Conservation (phyloP, 2,113 vertebrate species). For the Oryzias melastigma region DNA sequence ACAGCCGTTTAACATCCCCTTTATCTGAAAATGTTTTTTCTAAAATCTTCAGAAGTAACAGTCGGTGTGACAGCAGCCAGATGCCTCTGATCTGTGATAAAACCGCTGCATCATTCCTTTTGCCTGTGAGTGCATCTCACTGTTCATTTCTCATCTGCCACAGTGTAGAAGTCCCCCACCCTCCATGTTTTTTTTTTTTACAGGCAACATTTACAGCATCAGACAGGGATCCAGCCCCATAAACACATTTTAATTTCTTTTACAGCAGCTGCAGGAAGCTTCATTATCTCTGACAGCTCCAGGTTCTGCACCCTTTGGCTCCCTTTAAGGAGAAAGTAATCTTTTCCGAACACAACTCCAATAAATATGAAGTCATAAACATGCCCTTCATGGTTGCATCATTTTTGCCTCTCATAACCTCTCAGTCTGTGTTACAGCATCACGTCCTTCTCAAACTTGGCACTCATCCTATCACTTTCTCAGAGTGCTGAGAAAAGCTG, state of each 20-base stretch:
- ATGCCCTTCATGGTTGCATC: slow-evolving; percentile 16
- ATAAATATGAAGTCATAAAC: slow-evolving; percentile 49
- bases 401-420: slow-evolving; percentile 21
- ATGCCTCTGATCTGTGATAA: slow-evolving; percentile 1
- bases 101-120: slow-evolving; percentile 3
- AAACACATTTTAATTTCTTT: slow-evolving; percentile 52
- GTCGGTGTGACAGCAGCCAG: slow-evolving; percentile 3
- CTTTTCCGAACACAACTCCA: slow-evolving; percentile 49
- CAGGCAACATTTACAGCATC: slow-evolving; percentile 50
- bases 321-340: slow-evolving; percentile 52
- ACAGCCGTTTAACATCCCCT: neutral
- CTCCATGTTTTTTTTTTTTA: neutral
- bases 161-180: slow-evolving; percentile 9
- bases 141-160: slow-evolving; percentile 24
- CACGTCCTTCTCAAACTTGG: slow-evolving; percentile 17
- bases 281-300: slow-evolving; percentile 56
- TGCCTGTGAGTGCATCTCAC: slow-evolving; percentile 21
- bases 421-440: slow-evolving; percentile 22
- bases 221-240: slow-evolving; percentile 53
- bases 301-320: slow-evolving; percentile 67
- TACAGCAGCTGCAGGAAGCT: slow-evolving; percentile 41
- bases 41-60: slow-evolving; percentile 14
- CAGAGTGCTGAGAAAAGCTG: slow-evolving; percentile 32
- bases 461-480: slow-evolving; percentile 21
- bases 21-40: neutral